Evolutionary conservation across 2,113 vertebrate species (phyloP), one percentile per base, ranked within the genome.

Genomic region (Lethenteron camtschaticum): DNA sequence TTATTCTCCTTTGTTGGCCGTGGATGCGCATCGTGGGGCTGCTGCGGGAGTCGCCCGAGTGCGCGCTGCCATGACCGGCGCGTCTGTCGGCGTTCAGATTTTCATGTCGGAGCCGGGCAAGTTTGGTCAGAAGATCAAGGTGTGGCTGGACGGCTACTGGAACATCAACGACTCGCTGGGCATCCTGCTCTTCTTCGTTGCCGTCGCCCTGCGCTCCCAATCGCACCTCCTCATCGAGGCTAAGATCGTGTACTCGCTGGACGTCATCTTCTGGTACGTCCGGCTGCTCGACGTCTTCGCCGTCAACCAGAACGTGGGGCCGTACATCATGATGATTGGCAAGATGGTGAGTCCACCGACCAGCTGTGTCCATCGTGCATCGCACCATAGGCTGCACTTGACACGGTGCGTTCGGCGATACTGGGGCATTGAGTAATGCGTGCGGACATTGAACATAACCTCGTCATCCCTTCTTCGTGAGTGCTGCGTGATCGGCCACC

Each of bases 81-180:
- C 41, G 41, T 41, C 41, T 41, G 41, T 9, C 63, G 24, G n/a
- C 63, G 9, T 68, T 74, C 71, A 99, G 92, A 80, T 99, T 2
- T 82, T 84, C 74, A 85, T 88, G 78, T 95, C 87, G 57, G 89
- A 96, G 76, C 89, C 94, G 3, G 81, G 82, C 72, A 90, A 92
- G 73, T 80, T 90, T 72, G 79, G 70, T 60, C 87, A 89, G 74
- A 99, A 99, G 76, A 77, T 99, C 74, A 94, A 90, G 76, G 80
- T 97, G 70, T 99, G 90, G 90, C 84, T 95, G 75, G 82, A 83
- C 55, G 90, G 96, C 75, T 97, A 95, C 77, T 99, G 94, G 94
- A 99, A 97, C 78, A 72, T 86, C 68, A 87, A 85, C 16, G 94
- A 95, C 73, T 83, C 87, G 57, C 68, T 88, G 20, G 94, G 85